Base-by-base conservation (phyloP, 2,888 invertebrate species). In the Hydrotaea diabolus region DNA sequence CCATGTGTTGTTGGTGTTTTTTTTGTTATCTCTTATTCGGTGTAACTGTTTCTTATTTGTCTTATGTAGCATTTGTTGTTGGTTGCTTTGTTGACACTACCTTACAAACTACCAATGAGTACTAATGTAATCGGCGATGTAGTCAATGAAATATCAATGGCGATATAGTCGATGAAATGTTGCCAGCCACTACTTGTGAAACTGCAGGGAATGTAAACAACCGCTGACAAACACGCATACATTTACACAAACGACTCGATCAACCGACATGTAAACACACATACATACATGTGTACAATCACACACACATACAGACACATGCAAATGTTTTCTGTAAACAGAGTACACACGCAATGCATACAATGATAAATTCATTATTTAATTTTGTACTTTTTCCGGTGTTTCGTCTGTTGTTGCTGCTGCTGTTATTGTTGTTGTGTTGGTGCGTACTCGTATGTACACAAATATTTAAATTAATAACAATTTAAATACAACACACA, bases 351-450 rank as follows among this genome's bases (percentile, higher is more conserved):
- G 76, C 76, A 76, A 71, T 72, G 23, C 53, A 53, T 72, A 72
- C 46, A 72, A 79, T 23, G 57, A 57, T 79, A 83, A 75, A 83
- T 83, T 79, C 57, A 83, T 83, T 79, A 79, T 78, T 62, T 78
- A 69, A 71, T 75, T 75, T 75, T 79, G 7, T 26, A 26, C 21
- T 76, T 43, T 49, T 57, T 57, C 19, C 23, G 17, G 7, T 8
- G 19, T 53, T 31, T 8, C 17, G 1, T 2, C 8, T 53, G 53
- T 53, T 53, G 53, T 31, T 4, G 31, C 7, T 31, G 31, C 53
- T n/a, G n/a, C 53, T 53, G 7, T 7, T 31, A 31, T 7, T 31
- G 3, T 7, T 31, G 3, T n/a, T 31, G 7, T 31, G 7, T 31
- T 4, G 3, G 7, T 31, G 31, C 53, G 19, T 31, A 19, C 17